A percentile compares a stretch with the other conserved stretches of the same genome.
Conservation (phyloP, 2,113 vertebrate genomes). For the Periophthalmus modestus region DNA sequence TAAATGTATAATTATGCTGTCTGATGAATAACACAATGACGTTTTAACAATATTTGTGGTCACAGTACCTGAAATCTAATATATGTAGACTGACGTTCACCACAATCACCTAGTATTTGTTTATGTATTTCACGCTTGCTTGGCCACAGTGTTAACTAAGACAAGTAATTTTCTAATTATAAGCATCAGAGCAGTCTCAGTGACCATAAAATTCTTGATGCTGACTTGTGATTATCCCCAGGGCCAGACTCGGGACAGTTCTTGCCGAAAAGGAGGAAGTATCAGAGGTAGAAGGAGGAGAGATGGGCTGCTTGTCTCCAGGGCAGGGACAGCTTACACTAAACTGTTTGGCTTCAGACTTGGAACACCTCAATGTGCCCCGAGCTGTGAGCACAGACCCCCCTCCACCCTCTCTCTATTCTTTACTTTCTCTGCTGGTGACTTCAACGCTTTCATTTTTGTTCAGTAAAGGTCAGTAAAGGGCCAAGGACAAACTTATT, state of each 20-base stretch:
- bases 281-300: conserved; percentile 41
- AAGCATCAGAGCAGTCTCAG: not conserved
- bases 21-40: too few relatives aligned
- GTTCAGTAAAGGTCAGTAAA: not conserved
- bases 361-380: conserved; percentile 68
- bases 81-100: too few relatives aligned
- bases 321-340: conserved; percentile 70
- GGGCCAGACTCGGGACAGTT: conserved; percentile 14
- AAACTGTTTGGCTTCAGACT: conserved; percentile 73
- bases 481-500: not conserved
- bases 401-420: conserved; percentile 24
- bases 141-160: not conserved
- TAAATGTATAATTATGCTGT: too few relatives aligned
- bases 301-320: conserved; percentile 59
- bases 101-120: too few relatives aligned
- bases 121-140: too few relatives aligned
- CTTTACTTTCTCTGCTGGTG: conserved; percentile 19
- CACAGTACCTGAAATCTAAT: too few relatives aligned
- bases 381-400: conserved; percentile 53
- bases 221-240: conserved; percentile 1
- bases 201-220: not conserved
- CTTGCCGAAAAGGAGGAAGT: conserved; percentile 18
- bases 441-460: conserved; percentile 23
- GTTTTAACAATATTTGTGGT: too few relatives aligned
- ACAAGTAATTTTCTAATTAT: not conserved